phyloP scores from a whole-genome alignment of 1,140 invertebrate genomes.

The Drosophila simulans region DNA sequence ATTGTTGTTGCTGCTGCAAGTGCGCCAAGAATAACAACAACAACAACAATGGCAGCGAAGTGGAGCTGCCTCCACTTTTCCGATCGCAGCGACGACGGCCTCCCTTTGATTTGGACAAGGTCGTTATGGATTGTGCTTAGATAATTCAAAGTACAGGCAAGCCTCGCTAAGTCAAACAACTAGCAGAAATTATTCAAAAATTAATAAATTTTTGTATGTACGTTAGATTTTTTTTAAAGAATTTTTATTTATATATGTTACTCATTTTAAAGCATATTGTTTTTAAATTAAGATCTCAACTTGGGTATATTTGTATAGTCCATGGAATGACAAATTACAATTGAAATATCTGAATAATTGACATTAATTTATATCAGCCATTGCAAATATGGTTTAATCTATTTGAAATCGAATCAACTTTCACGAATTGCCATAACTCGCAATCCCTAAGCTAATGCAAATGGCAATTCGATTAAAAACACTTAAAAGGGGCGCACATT shows the following conservation, averaged over 20 bases:
- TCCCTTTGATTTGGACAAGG: slow-evolving; percentile 67
- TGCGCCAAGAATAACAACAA: slow-evolving; percentile 37
- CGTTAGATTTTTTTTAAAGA: no score
- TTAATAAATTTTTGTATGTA: no score
- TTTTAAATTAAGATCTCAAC: background rate
- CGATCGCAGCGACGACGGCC: slow-evolving; percentile 30
- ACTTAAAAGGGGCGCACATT: slow-evolving; percentile 9
- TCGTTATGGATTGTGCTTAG: slow-evolving; percentile 63
- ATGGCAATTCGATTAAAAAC: slow-evolving; percentile 65
- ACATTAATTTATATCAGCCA: background rate
- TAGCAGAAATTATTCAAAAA: no score
- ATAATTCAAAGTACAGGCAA: background rate
- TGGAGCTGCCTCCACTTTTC: slow-evolving; percentile 25
- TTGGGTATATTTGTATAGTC: no score
- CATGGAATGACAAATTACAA: background rate
- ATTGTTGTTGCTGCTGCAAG: slow-evolving; percentile 23
- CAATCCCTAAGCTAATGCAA: slow-evolving; percentile 23
- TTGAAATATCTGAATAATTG: background rate
- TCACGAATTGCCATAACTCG: background rate
- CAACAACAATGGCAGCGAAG: slow-evolving; percentile 19
- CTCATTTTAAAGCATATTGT: no score
- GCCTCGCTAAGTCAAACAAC: background rate
- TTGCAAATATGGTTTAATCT: background rate
- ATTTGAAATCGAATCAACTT: slow-evolving; percentile 4
- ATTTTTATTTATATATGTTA: background rate